A percentile compares a stretch with the other conserved stretches of the same genome.
Conservation (phyloP, 2,888 invertebrate species). For the Allophyes oxyacanthae region DNA sequence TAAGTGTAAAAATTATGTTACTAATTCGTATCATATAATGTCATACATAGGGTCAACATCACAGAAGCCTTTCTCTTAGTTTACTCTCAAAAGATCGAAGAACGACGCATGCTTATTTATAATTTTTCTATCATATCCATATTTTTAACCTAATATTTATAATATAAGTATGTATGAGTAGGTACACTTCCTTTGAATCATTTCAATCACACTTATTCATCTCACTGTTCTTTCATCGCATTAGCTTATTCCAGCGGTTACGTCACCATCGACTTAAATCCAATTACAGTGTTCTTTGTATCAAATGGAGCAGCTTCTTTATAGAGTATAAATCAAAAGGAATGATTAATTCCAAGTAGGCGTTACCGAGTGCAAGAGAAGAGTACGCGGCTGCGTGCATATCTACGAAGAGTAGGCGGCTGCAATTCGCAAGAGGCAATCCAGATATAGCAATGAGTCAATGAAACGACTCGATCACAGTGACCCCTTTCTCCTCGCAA, state of each 20-base stretch:
- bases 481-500: constrained; percentile 58
- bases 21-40: too few relatives aligned
- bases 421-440: constrained; percentile 58
- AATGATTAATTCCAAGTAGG: constrained; percentile 44
- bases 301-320: constrained; percentile 36
- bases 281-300: constrained; percentile 46
- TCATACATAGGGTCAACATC: too few relatives aligned
- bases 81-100: too few relatives aligned
- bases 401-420: constrained; percentile 56
- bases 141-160: too few relatives aligned
- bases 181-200: too few relatives aligned
- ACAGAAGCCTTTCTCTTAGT: too few relatives aligned
- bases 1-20: too few relatives aligned
- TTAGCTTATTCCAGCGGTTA: constrained; percentile 35
- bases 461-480: constrained; percentile 60
- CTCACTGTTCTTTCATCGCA: constrained; percentile 40
- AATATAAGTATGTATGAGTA: too few relatives aligned
- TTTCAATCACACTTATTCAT: constrained; percentile 30
- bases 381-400: constrained; percentile 63
- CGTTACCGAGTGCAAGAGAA: constrained; percentile 40
- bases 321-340: constrained; percentile 54
- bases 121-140: too few relatives aligned
- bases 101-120: too few relatives aligned
- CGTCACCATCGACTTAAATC: constrained; percentile 41
- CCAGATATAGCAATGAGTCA: constrained; percentile 73